Percentiles rank a stretch among this genome's conserved stretches.
Evolutionary conservation across 2,888 invertebrate species (phyloP).

Genomic region (Eristalis arbustorum): DNA sequence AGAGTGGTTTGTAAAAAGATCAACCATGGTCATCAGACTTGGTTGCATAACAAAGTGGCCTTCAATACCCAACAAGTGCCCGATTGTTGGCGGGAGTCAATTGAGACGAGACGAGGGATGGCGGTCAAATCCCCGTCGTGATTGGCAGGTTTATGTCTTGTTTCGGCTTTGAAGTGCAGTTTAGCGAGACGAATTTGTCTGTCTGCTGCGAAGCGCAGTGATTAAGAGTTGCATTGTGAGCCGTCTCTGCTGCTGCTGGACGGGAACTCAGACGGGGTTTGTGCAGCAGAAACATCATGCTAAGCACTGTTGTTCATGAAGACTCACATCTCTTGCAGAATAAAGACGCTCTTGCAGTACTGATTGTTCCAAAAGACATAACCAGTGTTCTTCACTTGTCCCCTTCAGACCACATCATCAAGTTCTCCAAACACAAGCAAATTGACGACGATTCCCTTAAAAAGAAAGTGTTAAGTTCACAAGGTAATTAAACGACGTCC

Average conservation of each 20-base stretch:
- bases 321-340: too few species aligned
- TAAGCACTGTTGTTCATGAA: too few species aligned
- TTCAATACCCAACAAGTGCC: conserved; percentile 54
- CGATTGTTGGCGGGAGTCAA: conserved; percentile 49
- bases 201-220: background rate
- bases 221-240: background rate
- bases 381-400: too few species aligned
- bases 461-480: too few species aligned
- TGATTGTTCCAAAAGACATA: too few species aligned
- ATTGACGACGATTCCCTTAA: too few species aligned
- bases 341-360: too few species aligned
- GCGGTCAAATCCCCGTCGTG: conserved; percentile 72
- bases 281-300: too few species aligned
- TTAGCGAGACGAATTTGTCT: conserved; percentile 41
- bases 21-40: too few species aligned
- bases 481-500: too few species aligned
- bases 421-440: too few species aligned
- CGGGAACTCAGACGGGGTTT: background rate
- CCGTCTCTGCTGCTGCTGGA: background rate
- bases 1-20: background rate
- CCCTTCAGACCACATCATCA: too few species aligned
- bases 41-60: conserved; percentile 47
- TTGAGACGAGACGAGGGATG: conserved; percentile 42
- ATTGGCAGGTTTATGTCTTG: conserved; percentile 76
- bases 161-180: conserved; percentile 48